Base-by-base conservation (phyloP, 2,797 vertebrate genomes). In the Lepilemur septentrionalis region DNA sequence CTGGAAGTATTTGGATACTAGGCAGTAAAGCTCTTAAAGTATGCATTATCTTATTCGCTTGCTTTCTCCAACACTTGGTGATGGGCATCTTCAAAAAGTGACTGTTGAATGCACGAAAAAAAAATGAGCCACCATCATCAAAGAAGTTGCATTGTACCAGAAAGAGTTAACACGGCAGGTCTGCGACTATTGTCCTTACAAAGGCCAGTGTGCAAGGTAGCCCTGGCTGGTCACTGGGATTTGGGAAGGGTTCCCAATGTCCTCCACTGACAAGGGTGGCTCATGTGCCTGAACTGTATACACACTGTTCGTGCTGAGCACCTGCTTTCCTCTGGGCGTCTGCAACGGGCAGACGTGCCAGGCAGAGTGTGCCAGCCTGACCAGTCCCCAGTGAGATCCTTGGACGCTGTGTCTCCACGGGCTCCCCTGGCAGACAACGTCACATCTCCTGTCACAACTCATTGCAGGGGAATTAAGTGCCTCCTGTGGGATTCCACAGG, bases 321-420 rank as follows among this genome's bases (percentile, higher is more conserved):
- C 15, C 1, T 3, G 17, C 22, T 17, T 46, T 32, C 43, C 32
- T 25, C 32, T 14, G 8, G 63, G 46, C 12, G 1, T 52, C 50
- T 59, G 11, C 46, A n/a, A 46, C 9, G 4, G 5, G 0, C 14
- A 17, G 5, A 28, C 0, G 0, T 41, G 25, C 11, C 72, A 46
- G 10, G 20, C 14, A 73, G 18, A 28, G 5, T 13, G 59, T 38
- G n/a, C 10, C 69, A 18, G 28, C 0, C 0, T 22, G 73, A 59
- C 0, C 7, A 38, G 35, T 4, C 18, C 73, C 14, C 32, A 12
- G 8, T 4, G 35, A 48, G 55, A 79, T 22, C 35, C 57, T 3
- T 25, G 11, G 28, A 32, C 25, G 13, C 18, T 0, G 3, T n/a
- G 9, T 38, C 41, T 41, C 41, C 23, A 35, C 2, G 22, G 69